Evolutionary conservation across 30 jellyfish, hydroid and myxozoan genomes (phyloP).

Genomic region (Hydractinia echinata): DNA sequence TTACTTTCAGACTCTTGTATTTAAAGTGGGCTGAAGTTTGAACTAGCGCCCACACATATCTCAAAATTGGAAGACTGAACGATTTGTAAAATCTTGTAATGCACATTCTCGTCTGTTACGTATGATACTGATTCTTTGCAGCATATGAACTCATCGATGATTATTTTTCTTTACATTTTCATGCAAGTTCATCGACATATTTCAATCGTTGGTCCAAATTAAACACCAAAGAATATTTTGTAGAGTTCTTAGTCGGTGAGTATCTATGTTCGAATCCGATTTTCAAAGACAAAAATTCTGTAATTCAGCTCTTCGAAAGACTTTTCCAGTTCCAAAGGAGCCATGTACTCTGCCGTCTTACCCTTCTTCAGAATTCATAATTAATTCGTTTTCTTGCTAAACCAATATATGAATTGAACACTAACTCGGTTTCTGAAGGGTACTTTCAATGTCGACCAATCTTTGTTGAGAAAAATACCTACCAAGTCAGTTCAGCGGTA

Average conservation of each 20-base stretch:
- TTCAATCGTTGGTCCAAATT: background rate
- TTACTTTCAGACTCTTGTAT: background rate
- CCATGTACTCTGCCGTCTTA: too few relatives aligned
- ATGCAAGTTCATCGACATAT: background rate
- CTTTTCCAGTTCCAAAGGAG: too few relatives aligned
- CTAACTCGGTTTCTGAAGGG: too few relatives aligned
- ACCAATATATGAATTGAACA: too few relatives aligned
- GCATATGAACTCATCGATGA: conserved; percentile 8
- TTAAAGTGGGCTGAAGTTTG: background rate
- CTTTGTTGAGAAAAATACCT: too few relatives aligned
- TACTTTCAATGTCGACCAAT: too few relatives aligned
- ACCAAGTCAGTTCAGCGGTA: too few relatives aligned
- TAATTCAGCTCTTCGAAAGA: background rate
- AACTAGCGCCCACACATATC: background rate
- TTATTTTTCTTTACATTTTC: background rate
- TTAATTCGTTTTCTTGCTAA: too few relatives aligned
- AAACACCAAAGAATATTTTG: background rate
- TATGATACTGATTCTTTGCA: background rate
- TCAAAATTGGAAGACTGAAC: background rate
- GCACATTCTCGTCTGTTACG: conserved; percentile 9
- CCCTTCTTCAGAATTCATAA: too few relatives aligned
- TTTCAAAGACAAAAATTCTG: background rate
- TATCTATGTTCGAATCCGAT: conserved; percentile 2
- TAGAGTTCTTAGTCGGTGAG: background rate
- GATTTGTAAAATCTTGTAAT: too few relatives aligned